Evolutionary conservation across 2,797 vertebrate species (phyloP).

Genomic region (Onychomys leucogaster): DNA sequence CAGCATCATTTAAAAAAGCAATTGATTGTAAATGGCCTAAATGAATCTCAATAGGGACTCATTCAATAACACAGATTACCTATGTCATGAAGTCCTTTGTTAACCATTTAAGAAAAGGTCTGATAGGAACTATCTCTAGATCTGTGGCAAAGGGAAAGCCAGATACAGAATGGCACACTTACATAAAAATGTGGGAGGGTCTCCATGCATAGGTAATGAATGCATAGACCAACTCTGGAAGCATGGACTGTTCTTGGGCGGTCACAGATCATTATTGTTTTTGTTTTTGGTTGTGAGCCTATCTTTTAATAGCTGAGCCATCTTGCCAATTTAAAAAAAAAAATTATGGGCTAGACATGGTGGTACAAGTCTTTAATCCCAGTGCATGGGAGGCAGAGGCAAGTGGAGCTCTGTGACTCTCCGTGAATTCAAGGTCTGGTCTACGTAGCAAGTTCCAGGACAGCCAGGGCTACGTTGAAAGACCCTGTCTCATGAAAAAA

Average conservation of each 20-base stretch:
- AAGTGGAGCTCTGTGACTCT: neutral
- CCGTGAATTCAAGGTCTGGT: neutral
- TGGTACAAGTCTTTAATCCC: neutral
- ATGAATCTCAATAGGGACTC: neutral
- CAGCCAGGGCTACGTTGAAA: neutral
- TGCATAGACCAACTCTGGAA: neutral
- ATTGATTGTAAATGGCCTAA: constrained; percentile 16
- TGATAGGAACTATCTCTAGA: neutral
- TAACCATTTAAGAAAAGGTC: neutral
- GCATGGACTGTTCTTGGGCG: neutral
- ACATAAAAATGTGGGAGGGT: neutral
- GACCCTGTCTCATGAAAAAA: neutral
- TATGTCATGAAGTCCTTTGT: neutral
- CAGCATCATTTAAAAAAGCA: constrained; percentile 28
- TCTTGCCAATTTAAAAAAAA: neutral
- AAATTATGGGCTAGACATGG: neutral
- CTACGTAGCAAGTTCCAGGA: neutral
- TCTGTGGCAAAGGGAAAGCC: neutral
- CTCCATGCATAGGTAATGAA: neutral
- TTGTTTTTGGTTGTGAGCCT: neutral
- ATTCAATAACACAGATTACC: neutral
- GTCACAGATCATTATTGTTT: neutral
- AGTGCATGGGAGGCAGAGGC: neutral
- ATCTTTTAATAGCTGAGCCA: neutral
- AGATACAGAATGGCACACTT: neutral